Evolutionary conservation across 1,140 invertebrate genomes (phyloP).

Genomic region (Saccostrea glomerata): DNA sequence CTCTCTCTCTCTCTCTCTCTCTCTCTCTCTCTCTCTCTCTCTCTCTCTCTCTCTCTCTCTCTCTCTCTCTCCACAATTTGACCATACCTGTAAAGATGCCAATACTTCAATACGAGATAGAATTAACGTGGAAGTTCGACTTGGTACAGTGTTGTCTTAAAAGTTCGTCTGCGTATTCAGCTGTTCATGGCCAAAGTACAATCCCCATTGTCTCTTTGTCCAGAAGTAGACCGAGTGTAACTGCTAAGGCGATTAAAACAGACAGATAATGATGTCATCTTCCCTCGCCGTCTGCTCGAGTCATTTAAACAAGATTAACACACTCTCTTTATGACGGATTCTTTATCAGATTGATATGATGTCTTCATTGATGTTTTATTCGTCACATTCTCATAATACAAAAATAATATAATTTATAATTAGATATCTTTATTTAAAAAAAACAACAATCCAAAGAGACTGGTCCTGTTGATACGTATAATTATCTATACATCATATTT

Average conservation of each 20-base stretch:
- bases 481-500: too few relatives aligned
- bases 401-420: too few relatives aligned
- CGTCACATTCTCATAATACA: not conserved
- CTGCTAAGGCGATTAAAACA: not conserved
- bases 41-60: too few relatives aligned
- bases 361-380: not conserved
- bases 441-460: too few relatives aligned
- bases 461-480: too few relatives aligned
- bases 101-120: not conserved
- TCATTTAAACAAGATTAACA: slow-evolving; percentile 15
- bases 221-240: slow-evolving; percentile 2
- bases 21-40: too few relatives aligned
- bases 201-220: slow-evolving; percentile 23
- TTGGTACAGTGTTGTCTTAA: not conserved
- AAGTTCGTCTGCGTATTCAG: slow-evolving; percentile 7
- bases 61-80: not conserved
- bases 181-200: slow-evolving; percentile 4
- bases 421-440: too few relatives aligned
- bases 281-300: not conserved
- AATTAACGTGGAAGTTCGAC: not conserved
- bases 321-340: not conserved
- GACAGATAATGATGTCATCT: not conserved
- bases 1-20: too few relatives aligned
- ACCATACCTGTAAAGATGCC: not conserved
- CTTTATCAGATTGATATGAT: not conserved